These are phyloP conservation scores for Caenorhabditis becei DNA, from an alignment of 2,888 invertebrate genomes.

Conservation along the genomic window DNA sequence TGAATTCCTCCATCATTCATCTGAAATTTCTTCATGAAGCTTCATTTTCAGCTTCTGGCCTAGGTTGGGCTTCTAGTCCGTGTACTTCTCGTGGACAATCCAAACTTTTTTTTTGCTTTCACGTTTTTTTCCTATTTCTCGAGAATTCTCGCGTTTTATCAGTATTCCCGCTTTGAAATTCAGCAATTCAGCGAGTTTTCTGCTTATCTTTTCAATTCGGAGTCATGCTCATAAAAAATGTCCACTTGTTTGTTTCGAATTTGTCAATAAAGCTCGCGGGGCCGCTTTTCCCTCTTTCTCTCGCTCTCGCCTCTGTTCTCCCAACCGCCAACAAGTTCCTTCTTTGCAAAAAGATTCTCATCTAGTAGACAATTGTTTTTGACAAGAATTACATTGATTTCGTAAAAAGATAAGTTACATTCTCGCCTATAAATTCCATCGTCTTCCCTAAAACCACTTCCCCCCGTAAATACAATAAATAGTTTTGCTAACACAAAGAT, in stretches of 20 bases:
- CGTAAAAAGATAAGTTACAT: background rate
- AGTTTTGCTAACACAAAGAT: no score
- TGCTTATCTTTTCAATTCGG: background rate
- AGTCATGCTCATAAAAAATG: background rate
- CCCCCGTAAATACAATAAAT: background rate
- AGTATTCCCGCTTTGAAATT: background rate
- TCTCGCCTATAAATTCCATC: slow-evolving; percentile 8
- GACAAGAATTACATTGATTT: slow-evolving; percentile 4
- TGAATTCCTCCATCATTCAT: no score
- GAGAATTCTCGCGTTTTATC: background rate
- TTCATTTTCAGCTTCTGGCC: slow-evolving; percentile 3
- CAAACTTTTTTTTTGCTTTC: background rate
- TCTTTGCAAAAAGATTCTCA: slow-evolving; percentile 5
- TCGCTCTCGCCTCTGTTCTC: background rate
- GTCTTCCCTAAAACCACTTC: no score
- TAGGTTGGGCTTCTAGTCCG: slow-evolving; percentile 3
- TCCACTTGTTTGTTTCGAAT: background rate
- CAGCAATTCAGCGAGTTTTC: background rate
- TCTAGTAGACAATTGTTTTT: background rate
- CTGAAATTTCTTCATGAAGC: background rate
- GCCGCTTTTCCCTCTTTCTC: background rate
- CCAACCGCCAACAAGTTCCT: slow-evolving; percentile 3
- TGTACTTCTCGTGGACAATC: slow-evolving; percentile 13
- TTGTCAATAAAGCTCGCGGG: slow-evolving; percentile 8
- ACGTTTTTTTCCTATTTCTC: background rate